These are phyloP conservation scores for Andrena chrysosceles DNA, from an alignment of 2,888 invertebrate species.

Conservation along the genomic window DNA sequence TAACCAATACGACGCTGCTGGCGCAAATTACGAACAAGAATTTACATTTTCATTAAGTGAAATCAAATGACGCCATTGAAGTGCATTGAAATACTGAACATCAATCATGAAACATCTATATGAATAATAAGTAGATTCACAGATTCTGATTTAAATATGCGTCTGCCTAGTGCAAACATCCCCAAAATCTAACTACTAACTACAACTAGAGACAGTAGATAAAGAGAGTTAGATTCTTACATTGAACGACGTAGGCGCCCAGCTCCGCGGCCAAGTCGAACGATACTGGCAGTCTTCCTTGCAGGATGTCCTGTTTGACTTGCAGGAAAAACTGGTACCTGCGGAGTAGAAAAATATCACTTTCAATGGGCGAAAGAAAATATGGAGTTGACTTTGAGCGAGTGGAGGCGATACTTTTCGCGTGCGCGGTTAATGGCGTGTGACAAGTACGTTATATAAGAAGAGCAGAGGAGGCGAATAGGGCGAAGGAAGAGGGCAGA, in stretches of 20 bases:
- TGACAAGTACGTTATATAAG: constrained; percentile 21
- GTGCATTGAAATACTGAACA: neutral
- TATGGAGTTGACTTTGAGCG: constrained; percentile 1
- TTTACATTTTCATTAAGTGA: neutral
- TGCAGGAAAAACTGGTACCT: constrained; percentile 99
- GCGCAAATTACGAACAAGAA: neutral
- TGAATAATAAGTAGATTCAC: no score
- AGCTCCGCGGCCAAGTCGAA: constrained; percentile 97
- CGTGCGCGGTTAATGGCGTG: constrained; percentile 36
- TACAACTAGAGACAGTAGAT: no score
- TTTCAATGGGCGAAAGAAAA: neutral
- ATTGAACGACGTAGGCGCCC: constrained; percentile 97
- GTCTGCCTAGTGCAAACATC: no score
- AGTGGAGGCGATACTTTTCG: constrained; percentile 8
- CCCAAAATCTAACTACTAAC: no score
- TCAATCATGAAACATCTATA: neutral
- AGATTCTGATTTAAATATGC: no score
- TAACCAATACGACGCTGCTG: neutral
- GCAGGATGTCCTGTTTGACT: constrained; percentile 97
- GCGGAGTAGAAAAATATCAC: constrained; percentile 73
- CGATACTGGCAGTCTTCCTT: constrained; percentile 95
- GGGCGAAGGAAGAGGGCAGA: neutral
- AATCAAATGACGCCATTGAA: constrained; percentile 3
- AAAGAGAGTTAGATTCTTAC: constrained; percentile 88
- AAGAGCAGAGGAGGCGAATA: constrained; percentile 5